Percentiles rank a stretch among this genome's conserved stretches.
Conservation (phyloP, 2,888 invertebrate genomes). For the Drosophila neonasuta region DNA sequence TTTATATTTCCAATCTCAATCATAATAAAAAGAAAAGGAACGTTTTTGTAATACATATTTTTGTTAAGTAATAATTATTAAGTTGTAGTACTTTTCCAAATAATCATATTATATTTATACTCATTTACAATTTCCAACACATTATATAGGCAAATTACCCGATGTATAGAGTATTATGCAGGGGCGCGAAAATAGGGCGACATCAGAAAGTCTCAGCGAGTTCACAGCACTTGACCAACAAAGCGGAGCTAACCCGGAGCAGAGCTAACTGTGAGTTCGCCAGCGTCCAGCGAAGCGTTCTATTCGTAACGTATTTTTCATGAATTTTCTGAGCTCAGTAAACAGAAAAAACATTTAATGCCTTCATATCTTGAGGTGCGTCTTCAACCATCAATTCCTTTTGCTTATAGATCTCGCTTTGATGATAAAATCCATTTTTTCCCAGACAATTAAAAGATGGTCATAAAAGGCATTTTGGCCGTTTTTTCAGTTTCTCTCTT, state of each 20-base stretch:
- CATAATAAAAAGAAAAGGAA: too few relatives aligned
- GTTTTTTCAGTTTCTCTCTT: slow-evolving; percentile 10
- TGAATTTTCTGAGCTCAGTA: slow-evolving; percentile 1
- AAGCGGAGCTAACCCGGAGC: slow-evolving; percentile 8
- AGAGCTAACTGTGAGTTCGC: slow-evolving; percentile 16
- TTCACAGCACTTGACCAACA: slow-evolving; percentile 65
- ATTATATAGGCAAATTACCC: not conserved
- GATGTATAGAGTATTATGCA: slow-evolving; percentile 25
- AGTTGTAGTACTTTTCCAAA: too few relatives aligned
- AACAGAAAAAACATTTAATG: slow-evolving; percentile 27
- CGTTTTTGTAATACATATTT: too few relatives aligned
- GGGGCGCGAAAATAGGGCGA: slow-evolving; percentile 64
- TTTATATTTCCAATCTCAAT: too few relatives aligned
- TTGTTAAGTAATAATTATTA: too few relatives aligned
- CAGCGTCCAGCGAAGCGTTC: slow-evolving; percentile 61
- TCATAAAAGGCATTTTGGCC: slow-evolving; percentile 43
- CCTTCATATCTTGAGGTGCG: slow-evolving; percentile 30
- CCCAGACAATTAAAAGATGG: slow-evolving; percentile 72
- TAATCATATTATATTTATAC: not conserved
- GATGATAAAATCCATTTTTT: slow-evolving; percentile 65
- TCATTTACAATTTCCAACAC: not conserved
- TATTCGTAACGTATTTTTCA: slow-evolving; percentile 71
- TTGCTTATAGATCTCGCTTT: slow-evolving; percentile 43
- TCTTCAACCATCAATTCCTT: slow-evolving; percentile 26
- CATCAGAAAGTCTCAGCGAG: slow-evolving; percentile 51